These are phyloP conservation scores for Cepphus grylle DNA, from an alignment of 2,113 vertebrate species.

Conservation along the genomic window DNA sequence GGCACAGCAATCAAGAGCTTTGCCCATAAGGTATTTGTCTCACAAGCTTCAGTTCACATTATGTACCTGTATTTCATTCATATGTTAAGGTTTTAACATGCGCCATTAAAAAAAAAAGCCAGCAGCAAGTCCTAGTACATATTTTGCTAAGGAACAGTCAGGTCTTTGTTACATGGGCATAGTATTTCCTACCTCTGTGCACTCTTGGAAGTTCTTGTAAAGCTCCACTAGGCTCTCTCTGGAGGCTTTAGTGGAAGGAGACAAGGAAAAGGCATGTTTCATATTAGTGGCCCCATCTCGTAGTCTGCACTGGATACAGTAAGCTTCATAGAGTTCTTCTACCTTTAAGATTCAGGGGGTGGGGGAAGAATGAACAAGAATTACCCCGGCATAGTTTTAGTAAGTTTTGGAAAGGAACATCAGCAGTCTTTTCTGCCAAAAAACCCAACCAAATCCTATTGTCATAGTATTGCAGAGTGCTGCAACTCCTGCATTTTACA, in stretches of 20 bases:
- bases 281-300: constrained; percentile 90
- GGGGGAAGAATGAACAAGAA: neutral
- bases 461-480: neutral
- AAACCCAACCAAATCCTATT: neutral
- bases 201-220: constrained; percentile 85
- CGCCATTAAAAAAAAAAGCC: neutral
- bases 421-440: neutral
- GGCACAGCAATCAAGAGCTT: neutral
- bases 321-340: constrained; percentile 93
- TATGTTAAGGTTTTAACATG: accelerated
- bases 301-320: constrained; percentile 90
- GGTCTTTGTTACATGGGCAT: accelerated
- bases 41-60: neutral
- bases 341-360: constrained; percentile 70
- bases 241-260: constrained; percentile 85
- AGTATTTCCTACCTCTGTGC: constrained; percentile 81
- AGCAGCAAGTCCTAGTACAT: neutral
- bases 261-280: constrained; percentile 87
- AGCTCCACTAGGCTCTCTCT: constrained; percentile 92
- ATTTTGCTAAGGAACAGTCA: neutral
- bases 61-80: neutral
- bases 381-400: neutral
- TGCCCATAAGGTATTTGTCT: neutral
- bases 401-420: neutral
- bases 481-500: neutral